Percentiles rank a stretch among this genome's conserved stretches.
phyloP scores from a whole-genome alignment of 2,113 vertebrate species.

The Otolemur garnettii region DNA sequence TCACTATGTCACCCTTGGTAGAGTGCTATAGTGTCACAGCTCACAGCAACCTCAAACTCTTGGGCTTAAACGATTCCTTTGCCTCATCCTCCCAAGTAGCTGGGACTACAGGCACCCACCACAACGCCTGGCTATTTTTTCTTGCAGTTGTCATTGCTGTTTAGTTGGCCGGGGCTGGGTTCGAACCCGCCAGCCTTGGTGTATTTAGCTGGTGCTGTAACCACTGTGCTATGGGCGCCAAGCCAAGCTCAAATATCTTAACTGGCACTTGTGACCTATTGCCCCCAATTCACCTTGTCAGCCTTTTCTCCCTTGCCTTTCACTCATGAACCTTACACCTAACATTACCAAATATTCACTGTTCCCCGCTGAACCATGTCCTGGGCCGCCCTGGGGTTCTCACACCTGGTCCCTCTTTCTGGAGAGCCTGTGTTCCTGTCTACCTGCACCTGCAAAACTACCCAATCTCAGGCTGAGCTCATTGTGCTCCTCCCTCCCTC shows the following conservation, averaged over 20 bases:
- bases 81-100: too few species aligned
- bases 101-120: too few species aligned
- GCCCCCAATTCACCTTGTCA: neutral
- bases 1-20: too few species aligned
- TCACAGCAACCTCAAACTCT: too few species aligned
- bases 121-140: neutral
- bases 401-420: neutral
- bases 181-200: too few species aligned
- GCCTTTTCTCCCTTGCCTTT: neutral
- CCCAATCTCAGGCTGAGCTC: neutral
- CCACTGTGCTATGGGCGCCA: too few species aligned
- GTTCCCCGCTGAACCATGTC: neutral
- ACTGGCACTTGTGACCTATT: neutral
- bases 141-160: too few species aligned
- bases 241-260: neutral
- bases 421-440: neutral
- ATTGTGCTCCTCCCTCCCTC: neutral
- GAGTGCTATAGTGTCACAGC: too few species aligned
- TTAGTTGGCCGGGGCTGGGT: too few species aligned
- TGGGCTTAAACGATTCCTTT: too few species aligned
- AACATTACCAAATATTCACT: neutral
- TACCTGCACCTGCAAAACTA: neutral
- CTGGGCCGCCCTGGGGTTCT: neutral
- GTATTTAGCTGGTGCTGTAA: too few species aligned
- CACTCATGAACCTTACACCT: neutral